Percentiles rank a stretch among this genome's conserved stretches.
Evolutionary conservation across 2,888 invertebrate genomes (phyloP).

Genomic region (Nyleta sp.): DNA sequence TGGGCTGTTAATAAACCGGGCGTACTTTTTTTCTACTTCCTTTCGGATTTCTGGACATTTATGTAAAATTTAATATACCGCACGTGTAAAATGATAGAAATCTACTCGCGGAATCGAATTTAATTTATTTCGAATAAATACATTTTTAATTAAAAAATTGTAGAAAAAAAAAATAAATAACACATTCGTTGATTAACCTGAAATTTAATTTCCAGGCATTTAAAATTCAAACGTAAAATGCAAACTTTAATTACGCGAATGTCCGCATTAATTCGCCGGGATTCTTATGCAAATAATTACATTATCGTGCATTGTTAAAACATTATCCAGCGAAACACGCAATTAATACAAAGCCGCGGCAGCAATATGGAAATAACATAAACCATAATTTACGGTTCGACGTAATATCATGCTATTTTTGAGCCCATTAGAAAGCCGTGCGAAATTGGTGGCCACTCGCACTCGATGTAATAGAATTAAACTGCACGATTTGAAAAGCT

Average conservation of each 20-base stretch:
- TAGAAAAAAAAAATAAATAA: no score
- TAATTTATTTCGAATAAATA: no score
- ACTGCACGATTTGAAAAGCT: slow-evolving; percentile 20
- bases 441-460: background rate
- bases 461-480: slow-evolving; percentile 23
- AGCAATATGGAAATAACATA: slow-evolving; percentile 20
- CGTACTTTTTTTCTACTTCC: no score
- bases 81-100: no score
- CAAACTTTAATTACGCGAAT: background rate
- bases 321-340: slow-evolving; percentile 5
- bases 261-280: background rate
- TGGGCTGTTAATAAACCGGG: no score
- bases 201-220: no score
- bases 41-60: no score
- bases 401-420: slow-evolving; percentile 15
- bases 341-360: slow-evolving; percentile 1
- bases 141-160: no score
- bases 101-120: no score
- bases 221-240: no score
- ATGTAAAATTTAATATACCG: no score
- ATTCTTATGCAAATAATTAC: slow-evolving; percentile 14
- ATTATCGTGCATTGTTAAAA: slow-evolving; percentile 13
- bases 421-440: background rate
- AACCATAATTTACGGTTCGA: slow-evolving; percentile 32
- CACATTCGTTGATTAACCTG: no score